Conservation (phyloP, 1,140 invertebrate species). For the Habropoda laboriosa region DNA sequence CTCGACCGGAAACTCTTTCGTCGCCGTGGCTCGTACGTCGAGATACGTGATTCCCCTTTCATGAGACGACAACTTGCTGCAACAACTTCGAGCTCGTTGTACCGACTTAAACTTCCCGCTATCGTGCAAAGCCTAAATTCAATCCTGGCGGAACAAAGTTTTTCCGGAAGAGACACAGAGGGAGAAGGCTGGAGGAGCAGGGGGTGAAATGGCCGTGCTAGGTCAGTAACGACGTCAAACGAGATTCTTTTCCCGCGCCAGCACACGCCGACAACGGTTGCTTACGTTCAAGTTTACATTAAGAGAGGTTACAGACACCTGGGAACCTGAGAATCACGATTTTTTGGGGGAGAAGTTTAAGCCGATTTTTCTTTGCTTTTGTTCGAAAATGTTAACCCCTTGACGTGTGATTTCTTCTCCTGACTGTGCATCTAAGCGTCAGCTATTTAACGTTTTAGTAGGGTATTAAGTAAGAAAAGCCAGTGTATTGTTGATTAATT, state of each 20-base stretch:
- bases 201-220: background rate
- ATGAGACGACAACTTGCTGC: slow-evolving; percentile 13
- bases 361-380: no score
- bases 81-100: slow-evolving; percentile 43
- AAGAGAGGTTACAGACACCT: no score
- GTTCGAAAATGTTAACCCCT: no score
- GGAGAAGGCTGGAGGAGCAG: background rate
- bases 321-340: no score
- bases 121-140: slow-evolving; percentile 40
- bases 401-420: no score
- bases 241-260: background rate
- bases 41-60: slow-evolving; percentile 44
- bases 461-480: no score
- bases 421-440: no score
- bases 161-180: background rate
- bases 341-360: no score
- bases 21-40: background rate
- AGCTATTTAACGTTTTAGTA: no score
- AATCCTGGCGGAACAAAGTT: slow-evolving; percentile 46
- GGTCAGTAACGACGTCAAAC: slow-evolving; percentile 5
- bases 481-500: no score
- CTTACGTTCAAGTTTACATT: background rate
- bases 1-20: slow-evolving; percentile 38
- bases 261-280: background rate
- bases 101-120: slow-evolving; percentile 43